Percentiles rank a stretch among this genome's conserved stretches.
Evolutionary conservation across 2,113 vertebrate species (phyloP).

Genomic region (Oplegnathus fasciatus): DNA sequence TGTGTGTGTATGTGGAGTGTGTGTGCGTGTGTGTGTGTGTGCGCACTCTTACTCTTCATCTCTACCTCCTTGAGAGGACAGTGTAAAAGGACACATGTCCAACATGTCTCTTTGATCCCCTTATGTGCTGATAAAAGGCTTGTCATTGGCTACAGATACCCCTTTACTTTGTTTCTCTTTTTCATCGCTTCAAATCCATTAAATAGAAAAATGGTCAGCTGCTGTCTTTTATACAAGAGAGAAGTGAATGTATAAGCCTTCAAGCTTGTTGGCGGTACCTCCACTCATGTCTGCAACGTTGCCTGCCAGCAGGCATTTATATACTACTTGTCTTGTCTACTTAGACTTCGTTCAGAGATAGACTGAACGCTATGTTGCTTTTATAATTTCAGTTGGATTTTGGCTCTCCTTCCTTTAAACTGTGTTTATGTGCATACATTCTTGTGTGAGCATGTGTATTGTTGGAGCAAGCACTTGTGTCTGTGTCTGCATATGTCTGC

Average conservation of each 20-base stretch:
- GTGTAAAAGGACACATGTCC: not conserved
- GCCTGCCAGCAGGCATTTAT: constrained; percentile 18
- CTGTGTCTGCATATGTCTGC: constrained; percentile 18
- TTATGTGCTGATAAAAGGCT: constrained; percentile 16
- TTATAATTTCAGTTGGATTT: constrained; percentile 10
- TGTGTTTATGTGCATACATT: not conserved
- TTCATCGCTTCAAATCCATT: constrained; percentile 17
- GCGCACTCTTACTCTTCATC: not conserved
- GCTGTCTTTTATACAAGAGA: constrained; percentile 21
- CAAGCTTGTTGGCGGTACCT: constrained; percentile 5
- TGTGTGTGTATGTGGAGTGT: not conserved
- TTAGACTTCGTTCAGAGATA: not conserved
- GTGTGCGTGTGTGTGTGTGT: not conserved
- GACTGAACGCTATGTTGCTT: not conserved
- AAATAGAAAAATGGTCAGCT: not conserved
- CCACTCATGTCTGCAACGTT: constrained; percentile 11
- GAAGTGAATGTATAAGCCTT: constrained; percentile 3
- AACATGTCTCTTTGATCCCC: not conserved
- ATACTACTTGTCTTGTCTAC: constrained; percentile 12
- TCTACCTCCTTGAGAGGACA: not conserved
- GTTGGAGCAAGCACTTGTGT: not conserved
- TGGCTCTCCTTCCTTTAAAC: not conserved
- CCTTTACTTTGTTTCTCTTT: not conserved
- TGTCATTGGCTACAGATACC: not conserved
- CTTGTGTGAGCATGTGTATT: not conserved